Conservation (phyloP, 2,888 invertebrate species). For the Philopedon plagiatum region DNA sequence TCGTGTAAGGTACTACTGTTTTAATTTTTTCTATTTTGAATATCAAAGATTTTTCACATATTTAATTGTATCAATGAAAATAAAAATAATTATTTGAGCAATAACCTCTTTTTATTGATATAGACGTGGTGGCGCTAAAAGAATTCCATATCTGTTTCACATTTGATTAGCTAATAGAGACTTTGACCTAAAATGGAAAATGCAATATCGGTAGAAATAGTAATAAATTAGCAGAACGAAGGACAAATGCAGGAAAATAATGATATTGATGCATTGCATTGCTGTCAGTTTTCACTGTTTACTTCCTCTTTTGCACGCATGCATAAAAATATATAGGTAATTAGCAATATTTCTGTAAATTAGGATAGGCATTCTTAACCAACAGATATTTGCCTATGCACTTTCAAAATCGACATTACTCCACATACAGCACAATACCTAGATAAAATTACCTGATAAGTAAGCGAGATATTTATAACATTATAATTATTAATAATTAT, state of each 20-base stretch:
- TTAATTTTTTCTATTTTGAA: background rate
- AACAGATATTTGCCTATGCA: no score
- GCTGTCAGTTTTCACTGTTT: constrained; percentile 33
- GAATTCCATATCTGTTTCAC: constrained; percentile 29
- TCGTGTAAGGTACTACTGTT: background rate
- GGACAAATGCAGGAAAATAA: constrained; percentile 41
- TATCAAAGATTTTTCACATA: no score
- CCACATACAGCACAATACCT: no score
- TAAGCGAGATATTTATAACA: no score
- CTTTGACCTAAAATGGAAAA: constrained; percentile 43
- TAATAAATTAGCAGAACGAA: constrained; percentile 36
- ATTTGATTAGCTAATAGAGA: constrained; percentile 39
- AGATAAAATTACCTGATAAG: no score
- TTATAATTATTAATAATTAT: no score
- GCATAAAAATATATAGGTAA: background rate
- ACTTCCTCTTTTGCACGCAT: constrained; percentile 32
- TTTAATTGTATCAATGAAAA: no score
- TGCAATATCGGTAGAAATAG: constrained; percentile 40
- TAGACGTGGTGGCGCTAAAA: constrained; percentile 37
- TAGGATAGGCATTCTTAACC: no score
- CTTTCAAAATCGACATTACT: no score
- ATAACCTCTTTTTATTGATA: constrained; percentile 19
- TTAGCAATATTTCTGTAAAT: no score
- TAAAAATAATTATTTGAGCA: constrained; percentile 27
- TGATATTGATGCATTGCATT: constrained; percentile 29